Evolutionary conservation across 2,113 vertebrate genomes (phyloP).

Genomic region (Hypomesus transpacificus): DNA sequence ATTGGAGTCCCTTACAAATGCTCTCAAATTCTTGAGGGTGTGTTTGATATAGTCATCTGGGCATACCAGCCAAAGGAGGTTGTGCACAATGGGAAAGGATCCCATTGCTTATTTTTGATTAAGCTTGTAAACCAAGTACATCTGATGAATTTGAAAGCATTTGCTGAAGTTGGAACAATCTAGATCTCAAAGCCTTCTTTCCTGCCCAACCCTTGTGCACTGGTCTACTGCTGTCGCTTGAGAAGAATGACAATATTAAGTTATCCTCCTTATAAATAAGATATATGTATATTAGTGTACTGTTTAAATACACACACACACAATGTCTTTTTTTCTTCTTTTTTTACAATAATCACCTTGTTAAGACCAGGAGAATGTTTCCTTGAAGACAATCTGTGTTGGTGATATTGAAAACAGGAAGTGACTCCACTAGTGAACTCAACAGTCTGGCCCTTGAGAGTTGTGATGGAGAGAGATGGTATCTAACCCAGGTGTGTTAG

Average conservation of each 20-base stretch:
- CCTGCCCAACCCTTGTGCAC: not conserved
- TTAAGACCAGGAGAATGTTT: slow-evolving; percentile 44
- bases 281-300: slow-evolving; percentile 2
- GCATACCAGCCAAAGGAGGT: too few species aligned
- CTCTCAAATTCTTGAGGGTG: not conserved
- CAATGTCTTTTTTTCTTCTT: slow-evolving; percentile 4
- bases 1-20: not conserved
- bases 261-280: slow-evolving; percentile 11
- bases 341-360: slow-evolving; percentile 15
- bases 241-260: slow-evolving; percentile 16
- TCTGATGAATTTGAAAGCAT: not conserved
- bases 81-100: too few species aligned
- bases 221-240: slow-evolving; percentile 12
- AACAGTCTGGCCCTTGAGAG: not conserved
- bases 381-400: slow-evolving; percentile 27
- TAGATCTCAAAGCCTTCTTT: not conserved
- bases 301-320: slow-evolving; percentile 6
- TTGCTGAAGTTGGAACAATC: not conserved
- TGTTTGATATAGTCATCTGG: not conserved
- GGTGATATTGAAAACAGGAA: not conserved
- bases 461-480: not conserved
- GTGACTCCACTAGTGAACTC: not conserved
- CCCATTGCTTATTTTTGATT: not conserved
- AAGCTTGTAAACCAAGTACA: not conserved
- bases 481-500: too few species aligned